Percentiles rank a stretch among this genome's conserved stretches.
Conservation (phyloP, 92 coral and sea anemone genomes). For the Metridium senile region DNA sequence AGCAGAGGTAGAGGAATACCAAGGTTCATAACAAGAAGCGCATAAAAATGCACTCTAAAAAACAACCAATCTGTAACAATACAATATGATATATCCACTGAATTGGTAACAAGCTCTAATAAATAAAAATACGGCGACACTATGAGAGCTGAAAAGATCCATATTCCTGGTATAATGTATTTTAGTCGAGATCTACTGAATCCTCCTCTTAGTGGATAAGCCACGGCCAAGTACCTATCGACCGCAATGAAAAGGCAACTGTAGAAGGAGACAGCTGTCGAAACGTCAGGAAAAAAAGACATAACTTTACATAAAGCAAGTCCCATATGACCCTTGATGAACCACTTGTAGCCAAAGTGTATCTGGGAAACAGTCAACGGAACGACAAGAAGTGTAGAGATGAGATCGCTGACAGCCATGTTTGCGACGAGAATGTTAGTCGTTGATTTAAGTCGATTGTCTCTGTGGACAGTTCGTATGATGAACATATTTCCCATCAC, state of each 20-base stretch:
- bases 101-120: neutral
- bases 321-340: neutral
- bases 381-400: neutral
- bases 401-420: neutral
- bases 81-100: neutral
- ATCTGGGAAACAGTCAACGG: neutral
- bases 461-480: neutral
- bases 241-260: conserved; percentile 13
- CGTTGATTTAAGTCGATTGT: neutral
- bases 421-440: neutral
- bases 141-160: conserved; percentile 15
- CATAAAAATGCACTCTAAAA: neutral
- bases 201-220: conserved; percentile 15
- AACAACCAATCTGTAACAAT: neutral
- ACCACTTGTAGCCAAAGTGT: neutral
- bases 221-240: conserved; percentile 5
- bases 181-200: conserved; percentile 13
- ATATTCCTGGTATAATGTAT: conserved; percentile 18
- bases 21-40: no score
- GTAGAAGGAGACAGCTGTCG: neutral
- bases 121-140: conserved; percentile 1
- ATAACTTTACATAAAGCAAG: neutral
- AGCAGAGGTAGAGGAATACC: no score
- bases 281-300: neutral
- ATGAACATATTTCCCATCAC: conserved; percentile 1